Evolutionary conservation across 2,888 invertebrate genomes (phyloP).

Genomic region (Seladonia tumulorum): DNA sequence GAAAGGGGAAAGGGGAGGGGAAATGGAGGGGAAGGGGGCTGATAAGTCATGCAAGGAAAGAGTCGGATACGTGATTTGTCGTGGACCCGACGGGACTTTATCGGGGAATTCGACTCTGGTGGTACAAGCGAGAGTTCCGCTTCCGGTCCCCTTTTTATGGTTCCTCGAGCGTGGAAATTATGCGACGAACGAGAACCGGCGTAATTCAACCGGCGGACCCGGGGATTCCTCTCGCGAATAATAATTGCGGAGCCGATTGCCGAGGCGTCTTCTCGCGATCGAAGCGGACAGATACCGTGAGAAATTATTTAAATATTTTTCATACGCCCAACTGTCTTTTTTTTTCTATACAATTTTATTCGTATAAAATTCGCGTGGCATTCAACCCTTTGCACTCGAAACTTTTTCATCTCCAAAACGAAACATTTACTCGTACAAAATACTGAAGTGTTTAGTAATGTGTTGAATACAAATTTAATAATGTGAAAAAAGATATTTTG

Average conservation of each 20-base stretch:
- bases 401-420: too few relatives aligned
- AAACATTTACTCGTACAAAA: too few relatives aligned
- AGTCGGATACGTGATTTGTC: constrained; percentile 37
- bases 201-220: background rate
- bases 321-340: too few relatives aligned
- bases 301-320: background rate
- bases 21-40: background rate
- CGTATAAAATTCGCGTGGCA: too few relatives aligned
- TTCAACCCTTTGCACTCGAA: too few relatives aligned
- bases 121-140: constrained; percentile 14
- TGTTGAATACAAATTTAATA: too few relatives aligned
- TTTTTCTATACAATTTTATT: too few relatives aligned
- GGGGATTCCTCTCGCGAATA: constrained; percentile 25
- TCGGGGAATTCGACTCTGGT: constrained; percentile 9
- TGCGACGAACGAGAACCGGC: background rate
- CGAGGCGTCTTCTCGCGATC: background rate
- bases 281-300: background rate
- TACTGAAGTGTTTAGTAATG: too few relatives aligned
- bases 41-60: constrained; percentile 40
- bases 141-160: background rate
- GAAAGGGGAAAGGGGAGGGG: background rate
- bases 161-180: constrained; percentile 21
- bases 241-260: constrained; percentile 14
- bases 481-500: too few relatives aligned
- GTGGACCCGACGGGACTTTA: constrained; percentile 14